phyloP scores from a whole-genome alignment of 92 coral and sea anemone genomes.

The Umimayanthus kanabou region DNA sequence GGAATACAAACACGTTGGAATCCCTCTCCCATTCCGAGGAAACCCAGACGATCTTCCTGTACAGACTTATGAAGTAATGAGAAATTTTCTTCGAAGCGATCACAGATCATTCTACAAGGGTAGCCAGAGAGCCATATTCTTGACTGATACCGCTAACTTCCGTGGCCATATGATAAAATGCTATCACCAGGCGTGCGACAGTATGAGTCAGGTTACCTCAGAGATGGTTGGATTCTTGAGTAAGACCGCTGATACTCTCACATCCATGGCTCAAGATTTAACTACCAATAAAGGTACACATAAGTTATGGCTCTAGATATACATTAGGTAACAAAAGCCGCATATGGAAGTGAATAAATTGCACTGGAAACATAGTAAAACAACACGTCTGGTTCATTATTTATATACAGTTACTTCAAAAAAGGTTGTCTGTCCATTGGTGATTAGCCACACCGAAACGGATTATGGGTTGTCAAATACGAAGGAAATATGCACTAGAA shows the following conservation, averaged over 20 bases:
- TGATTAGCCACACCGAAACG: too few relatives aligned
- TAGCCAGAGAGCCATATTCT: constrained; percentile 47
- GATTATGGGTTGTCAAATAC: too few relatives aligned
- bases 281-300: constrained; percentile 24
- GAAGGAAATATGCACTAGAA: too few relatives aligned
- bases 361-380: not conserved
- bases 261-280: constrained; percentile 40
- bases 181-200: constrained; percentile 67
- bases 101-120: constrained; percentile 57
- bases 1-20: not conserved
- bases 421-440: too few relatives aligned
- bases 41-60: not conserved
- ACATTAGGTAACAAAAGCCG: too few relatives aligned
- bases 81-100: constrained; percentile 59
- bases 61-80: not conserved
- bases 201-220: constrained; percentile 59
- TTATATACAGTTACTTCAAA: too few relatives aligned
- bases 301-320: not conserved
- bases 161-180: constrained; percentile 71
- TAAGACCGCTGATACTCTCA: constrained; percentile 55
- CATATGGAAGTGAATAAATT: not conserved
- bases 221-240: constrained; percentile 58
- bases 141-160: constrained; percentile 74
- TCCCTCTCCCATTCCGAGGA: constrained; percentile 44
- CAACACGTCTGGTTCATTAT: too few relatives aligned